Base-by-base conservation (phyloP, 2,113 vertebrate species). In the Eclectus roratus region DNA sequence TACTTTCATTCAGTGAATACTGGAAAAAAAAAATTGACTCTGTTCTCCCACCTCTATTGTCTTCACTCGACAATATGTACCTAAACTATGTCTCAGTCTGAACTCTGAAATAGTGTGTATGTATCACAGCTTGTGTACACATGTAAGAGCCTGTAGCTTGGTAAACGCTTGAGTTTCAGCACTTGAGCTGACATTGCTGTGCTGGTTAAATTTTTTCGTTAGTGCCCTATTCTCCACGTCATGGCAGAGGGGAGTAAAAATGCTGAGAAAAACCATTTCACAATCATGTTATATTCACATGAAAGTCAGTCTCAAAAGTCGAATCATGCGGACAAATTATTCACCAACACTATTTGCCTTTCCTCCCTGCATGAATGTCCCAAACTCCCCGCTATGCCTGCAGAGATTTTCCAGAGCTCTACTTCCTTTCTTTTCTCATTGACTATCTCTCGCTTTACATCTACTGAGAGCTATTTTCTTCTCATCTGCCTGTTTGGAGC, bases 401-500 rank as follows among this genome's bases (percentile, higher is more conserved):
- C 43, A 81, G 89, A 95, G 55, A 46, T 84, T 89, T 91, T 89
- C 91, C 93, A 94, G 95, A 74, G n/a, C 69, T 92, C n/a, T 64
- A 21, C 7, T 60, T 80, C 44, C 43, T 63, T 46, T 89, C 66
- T 91, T 77, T 88, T 61, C 27, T 80, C 8, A 66, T 50, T 2
- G 0, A 16, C 65, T 95, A 55, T 94, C 91, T 95, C 77, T 60
- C 25, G 3, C 21, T 89, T 91, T 85, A 72, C 65, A 78, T 95
- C 83, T 91, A 17, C 61, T 17, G 43, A 47, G 50, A 84, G 35
- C 39, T 71, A 81, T 94, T 92, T 97, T 86, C 83, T 68, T 90
- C 85, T 63, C 94, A 86, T 73, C 55, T 89, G 27, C 27, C 65
- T 11, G 1, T 74, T 94, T 0, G 0, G 65, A 81, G 73, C 31